Base-by-base conservation (phyloP, 2,888 invertebrate genomes). In the Anarsia innoxiella region DNA sequence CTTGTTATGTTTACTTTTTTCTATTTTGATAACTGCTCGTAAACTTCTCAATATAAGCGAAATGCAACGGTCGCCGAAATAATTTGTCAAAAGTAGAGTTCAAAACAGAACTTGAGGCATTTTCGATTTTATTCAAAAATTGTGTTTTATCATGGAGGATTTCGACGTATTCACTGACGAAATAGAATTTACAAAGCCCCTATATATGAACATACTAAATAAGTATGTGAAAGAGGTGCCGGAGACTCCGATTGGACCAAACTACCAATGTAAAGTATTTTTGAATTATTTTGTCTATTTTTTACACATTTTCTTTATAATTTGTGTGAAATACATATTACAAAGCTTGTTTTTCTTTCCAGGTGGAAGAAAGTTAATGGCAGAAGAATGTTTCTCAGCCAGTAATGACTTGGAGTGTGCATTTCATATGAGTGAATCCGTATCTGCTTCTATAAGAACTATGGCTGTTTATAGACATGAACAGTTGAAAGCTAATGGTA, bases 401-500 rank as follows among this genome's bases (percentile, higher is more conserved):
- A 58, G 55, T 25, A 61, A 73, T 45, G 73, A 85, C 27, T 43
- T 43, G 1, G 69, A 65, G 11, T 73, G 76, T 43, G 76, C 82
- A 1, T 86, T 80, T 48, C 65, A 80, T 42, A 59, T 86, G 8
- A 82, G 80, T 43, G 86, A 86, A 52, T 62, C 85, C 0, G 70
- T 79, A 1, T 77, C 78, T 2, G 66, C 82, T 0, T 65, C 78
- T 1, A 45, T 84, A 1, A 59, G 86, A 25, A 82, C 67, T 5
- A 63, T 79, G 61, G 75, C 82, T n/a, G 59, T 73, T 1, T 86
- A 85, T 35, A 67, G 86, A 53, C 74, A 82, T 35, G 84, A 85
- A 27, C 84, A 83, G 46, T 46, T 74, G 2, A 65, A 62, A 43
- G 45, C 52, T 23, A 42, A 59, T 30, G 66, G 83, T 80, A 53